Percentiles rank a stretch among this genome's conserved stretches.
Evolutionary conservation across 1,140 invertebrate genomes (phyloP).

Genomic region (Helicorthomorpha holstii): DNA sequence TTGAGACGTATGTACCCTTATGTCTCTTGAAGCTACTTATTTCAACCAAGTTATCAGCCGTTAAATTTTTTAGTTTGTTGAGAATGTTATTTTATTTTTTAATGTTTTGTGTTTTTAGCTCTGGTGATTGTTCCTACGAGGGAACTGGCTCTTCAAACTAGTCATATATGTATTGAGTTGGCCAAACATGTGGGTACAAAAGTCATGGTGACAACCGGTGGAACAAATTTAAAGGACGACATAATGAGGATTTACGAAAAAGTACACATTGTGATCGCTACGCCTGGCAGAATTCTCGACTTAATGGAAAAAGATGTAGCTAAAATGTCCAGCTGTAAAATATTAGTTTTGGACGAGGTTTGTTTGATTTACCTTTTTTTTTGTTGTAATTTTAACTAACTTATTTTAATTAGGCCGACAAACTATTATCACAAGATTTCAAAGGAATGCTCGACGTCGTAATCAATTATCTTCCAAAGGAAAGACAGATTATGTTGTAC

Average conservation of each 20-base stretch:
- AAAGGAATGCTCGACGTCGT: slow-evolving; percentile 97
- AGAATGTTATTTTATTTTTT: neutral
- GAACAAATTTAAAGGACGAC: slow-evolving; percentile 95
- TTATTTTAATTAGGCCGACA: slow-evolving; percentile 54
- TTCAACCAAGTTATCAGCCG: neutral
- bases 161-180: slow-evolving; percentile 97
- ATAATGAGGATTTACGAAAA: slow-evolving; percentile 99
- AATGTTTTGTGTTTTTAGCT: slow-evolving; percentile 37
- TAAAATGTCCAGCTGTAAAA: slow-evolving; percentile 86
- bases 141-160: slow-evolving; percentile 97
- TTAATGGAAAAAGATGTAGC: slow-evolving; percentile 98
- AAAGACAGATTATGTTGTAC: slow-evolving; percentile 95
- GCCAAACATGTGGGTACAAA: slow-evolving; percentile 88
- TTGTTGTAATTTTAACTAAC: neutral
- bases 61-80: neutral
- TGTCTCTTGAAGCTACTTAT: neutral
- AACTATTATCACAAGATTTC: slow-evolving; percentile 96
- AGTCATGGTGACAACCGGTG: slow-evolving; percentile 98
- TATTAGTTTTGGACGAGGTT: slow-evolving; percentile 87
- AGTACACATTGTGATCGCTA: slow-evolving; percentile 98
- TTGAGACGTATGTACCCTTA: neutral
- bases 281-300: slow-evolving; percentile 97
- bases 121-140: slow-evolving; percentile 96
- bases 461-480: slow-evolving; percentile 78
- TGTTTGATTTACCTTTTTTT: neutral